A percentile compares a stretch with the other conserved stretches of the same genome.
Evolutionary conservation across 2,888 invertebrate genomes (phyloP).

Genomic region (Leptarthrus brevirostris): DNA sequence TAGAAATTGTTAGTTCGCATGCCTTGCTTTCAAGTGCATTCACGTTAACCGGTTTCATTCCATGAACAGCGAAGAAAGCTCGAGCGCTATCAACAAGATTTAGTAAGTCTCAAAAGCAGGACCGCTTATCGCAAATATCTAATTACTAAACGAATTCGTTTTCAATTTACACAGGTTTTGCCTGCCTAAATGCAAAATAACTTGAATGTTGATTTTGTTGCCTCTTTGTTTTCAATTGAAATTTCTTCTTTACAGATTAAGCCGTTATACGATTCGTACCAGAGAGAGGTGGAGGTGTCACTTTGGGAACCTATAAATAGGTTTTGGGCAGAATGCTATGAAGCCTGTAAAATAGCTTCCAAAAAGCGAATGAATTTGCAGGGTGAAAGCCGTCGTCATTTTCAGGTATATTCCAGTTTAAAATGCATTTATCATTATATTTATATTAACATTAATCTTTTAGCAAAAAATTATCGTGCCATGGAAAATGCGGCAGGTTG

Average conservation of each 20-base stretch:
- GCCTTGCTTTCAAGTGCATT: slow-evolving; percentile 36
- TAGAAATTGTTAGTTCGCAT: background rate
- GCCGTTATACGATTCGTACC: slow-evolving; percentile 70
- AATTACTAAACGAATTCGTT: slow-evolving; percentile 15
- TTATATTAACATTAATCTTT: no score
- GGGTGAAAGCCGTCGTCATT: slow-evolving; percentile 71
- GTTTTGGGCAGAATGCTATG: slow-evolving; percentile 73
- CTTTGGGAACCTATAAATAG: slow-evolving; percentile 70
- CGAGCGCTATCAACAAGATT: background rate
- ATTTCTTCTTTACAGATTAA: slow-evolving; percentile 66
- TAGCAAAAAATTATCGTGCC: slow-evolving; percentile 70
- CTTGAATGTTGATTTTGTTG: slow-evolving; percentile 7
- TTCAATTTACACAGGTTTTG: slow-evolving; percentile 12
- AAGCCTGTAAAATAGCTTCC: slow-evolving; percentile 70
- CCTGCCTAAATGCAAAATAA: background rate
- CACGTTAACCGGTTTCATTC: slow-evolving; percentile 38
- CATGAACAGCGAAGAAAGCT: slow-evolving; percentile 12
- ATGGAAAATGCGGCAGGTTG: slow-evolving; percentile 68
- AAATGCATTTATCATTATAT: no score
- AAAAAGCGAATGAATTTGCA: slow-evolving; percentile 70
- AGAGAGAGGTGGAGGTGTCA: slow-evolving; percentile 68
- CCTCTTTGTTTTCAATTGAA: slow-evolving; percentile 3
- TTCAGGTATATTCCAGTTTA: slow-evolving; percentile 67
- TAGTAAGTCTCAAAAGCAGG: background rate
- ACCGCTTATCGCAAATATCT: slow-evolving; percentile 3